These are phyloP conservation scores for Rhamphomyia laevipes DNA, from an alignment of 2,888 invertebrate species.

Conservation along the genomic window DNA sequence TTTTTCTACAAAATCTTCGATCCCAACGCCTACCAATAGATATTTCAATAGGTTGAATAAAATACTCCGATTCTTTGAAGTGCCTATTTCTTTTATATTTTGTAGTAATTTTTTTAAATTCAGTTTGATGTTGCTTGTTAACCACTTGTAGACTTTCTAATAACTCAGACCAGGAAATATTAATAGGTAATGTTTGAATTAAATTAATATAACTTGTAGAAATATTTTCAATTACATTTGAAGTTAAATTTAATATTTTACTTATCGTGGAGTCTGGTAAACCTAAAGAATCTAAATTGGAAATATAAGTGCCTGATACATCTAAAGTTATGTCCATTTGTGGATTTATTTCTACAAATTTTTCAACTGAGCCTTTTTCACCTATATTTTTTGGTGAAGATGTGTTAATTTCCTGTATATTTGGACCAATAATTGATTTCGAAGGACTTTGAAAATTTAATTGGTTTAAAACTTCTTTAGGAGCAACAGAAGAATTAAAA, in stretches of 20 bases:
- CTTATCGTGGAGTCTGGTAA: constrained; percentile 4
- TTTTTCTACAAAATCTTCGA: constrained; percentile 4
- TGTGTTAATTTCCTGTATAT: not conserved
- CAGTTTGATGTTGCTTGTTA: not conserved
- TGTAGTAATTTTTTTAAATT: not conserved
- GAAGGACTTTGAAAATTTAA: not conserved
- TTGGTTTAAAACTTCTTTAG: not conserved
- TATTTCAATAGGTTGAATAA: constrained; percentile 1
- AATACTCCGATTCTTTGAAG: constrained; percentile 1
- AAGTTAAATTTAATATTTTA: constrained; percentile 3
- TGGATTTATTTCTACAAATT: too few relatives aligned
- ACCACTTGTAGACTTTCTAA: not conserved
- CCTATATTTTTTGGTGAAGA: not conserved
- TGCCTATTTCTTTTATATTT: constrained; percentile 7
- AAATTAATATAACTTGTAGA: not conserved
- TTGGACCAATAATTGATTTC: not conserved
- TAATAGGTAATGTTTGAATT: not conserved
- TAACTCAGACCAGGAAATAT: not conserved
- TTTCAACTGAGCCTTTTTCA: too few relatives aligned
- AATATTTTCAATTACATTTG: constrained; percentile 2
- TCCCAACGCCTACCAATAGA: constrained; percentile 7
- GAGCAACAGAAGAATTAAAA: not conserved
- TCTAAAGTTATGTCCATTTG: too few relatives aligned
- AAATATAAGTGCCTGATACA: not conserved
- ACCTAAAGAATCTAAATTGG: constrained; percentile 1